A percentile compares a stretch with the other conserved stretches of the same genome.
phyloP scores from a whole-genome alignment of 2,797 vertebrate genomes.

The Limnodromus scolopaceus region DNA sequence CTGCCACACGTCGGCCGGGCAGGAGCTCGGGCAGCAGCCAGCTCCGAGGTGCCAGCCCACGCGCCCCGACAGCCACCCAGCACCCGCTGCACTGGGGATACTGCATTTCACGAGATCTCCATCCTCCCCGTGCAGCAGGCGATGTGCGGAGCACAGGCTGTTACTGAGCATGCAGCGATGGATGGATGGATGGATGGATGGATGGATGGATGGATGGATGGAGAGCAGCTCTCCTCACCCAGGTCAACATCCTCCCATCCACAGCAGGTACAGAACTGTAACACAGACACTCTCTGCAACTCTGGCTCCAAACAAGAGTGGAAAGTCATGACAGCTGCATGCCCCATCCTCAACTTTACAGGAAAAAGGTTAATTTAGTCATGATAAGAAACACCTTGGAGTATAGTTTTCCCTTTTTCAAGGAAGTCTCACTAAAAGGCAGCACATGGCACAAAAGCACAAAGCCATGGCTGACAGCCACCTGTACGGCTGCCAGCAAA shows the following conservation, averaged over 20 bases:
- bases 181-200: fast-evolving
- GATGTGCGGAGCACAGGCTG: neutral
- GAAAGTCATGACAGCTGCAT: fast-evolving
- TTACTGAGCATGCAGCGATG: neutral
- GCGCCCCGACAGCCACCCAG: fast-evolving
- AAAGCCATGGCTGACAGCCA: neutral
- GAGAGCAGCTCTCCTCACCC: neutral
- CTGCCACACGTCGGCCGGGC: neutral
- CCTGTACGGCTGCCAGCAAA: neutral
- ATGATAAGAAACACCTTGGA: neutral
- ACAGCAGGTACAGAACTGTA: neutral
- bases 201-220: fast-evolving
- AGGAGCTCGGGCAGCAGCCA: neutral
- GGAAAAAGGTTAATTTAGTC: neutral
- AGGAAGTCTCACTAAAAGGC: neutral
- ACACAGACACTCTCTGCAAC: neutral
- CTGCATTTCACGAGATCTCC: fast-evolving
- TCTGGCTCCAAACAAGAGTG: neutral
- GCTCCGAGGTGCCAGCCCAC: fast-evolving
- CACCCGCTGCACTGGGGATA: fast-evolving
- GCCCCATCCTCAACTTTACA: neutral
- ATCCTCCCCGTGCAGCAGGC: fast-evolving
- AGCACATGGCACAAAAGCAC: neutral
- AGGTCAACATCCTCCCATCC: neutral
- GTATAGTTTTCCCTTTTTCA: neutral